phyloP scores from a whole-genome alignment of 1,140 invertebrate genomes.

The Drosophila dunni region DNA sequence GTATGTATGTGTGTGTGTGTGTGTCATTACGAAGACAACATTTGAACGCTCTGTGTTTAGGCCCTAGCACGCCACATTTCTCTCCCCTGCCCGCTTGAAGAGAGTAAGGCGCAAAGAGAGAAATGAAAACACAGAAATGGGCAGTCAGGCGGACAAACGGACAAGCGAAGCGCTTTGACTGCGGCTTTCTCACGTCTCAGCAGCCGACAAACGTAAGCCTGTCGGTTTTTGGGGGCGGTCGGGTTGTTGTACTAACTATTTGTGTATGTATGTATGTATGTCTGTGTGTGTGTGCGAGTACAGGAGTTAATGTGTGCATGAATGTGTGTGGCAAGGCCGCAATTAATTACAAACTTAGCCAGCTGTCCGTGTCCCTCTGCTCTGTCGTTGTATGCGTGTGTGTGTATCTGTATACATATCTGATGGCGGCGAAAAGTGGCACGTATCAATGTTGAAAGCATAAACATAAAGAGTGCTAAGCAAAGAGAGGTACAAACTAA shows the following conservation, averaged over 20 bases:
- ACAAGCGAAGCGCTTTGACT: constrained; percentile 30
- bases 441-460: constrained; percentile 79
- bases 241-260: constrained; percentile 1
- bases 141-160: constrained; percentile 27
- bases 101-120: constrained; percentile 25
- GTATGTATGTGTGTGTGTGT: no score
- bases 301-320: neutral
- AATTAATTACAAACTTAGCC: constrained; percentile 81
- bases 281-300: neutral
- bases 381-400: constrained; percentile 12
- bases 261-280: neutral
- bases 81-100: constrained; percentile 15
- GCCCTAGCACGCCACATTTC: constrained; percentile 4
- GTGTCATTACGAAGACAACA: neutral
- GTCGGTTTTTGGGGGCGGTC: constrained; percentile 8
- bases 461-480: constrained; percentile 62
- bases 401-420: constrained; percentile 44
- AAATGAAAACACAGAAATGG: constrained; percentile 27
- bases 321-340: constrained; percentile 68
- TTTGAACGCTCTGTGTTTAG: constrained; percentile 20
- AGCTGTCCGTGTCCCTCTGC: constrained; percentile 57
- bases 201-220: constrained; percentile 1
- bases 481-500: constrained; percentile 27
- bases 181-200: constrained; percentile 48
- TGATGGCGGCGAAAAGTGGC: constrained; percentile 61